Evolutionary conservation across 2,888 invertebrate genomes (phyloP), one percentile per base, ranked within the genome.

Genomic region (Chalcosyrphus nemorum): DNA sequence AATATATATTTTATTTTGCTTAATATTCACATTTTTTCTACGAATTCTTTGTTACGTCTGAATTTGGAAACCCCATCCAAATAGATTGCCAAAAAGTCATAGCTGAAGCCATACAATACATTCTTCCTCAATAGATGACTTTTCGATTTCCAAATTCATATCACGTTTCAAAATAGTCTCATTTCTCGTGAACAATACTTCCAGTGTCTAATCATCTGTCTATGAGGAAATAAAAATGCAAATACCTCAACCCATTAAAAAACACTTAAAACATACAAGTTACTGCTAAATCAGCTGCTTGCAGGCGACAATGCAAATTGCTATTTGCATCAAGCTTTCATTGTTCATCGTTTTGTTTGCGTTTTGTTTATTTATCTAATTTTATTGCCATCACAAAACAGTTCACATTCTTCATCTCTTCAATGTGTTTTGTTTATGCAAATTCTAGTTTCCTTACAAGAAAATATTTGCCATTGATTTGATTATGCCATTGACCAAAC

Each of bases 161-260:
- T 47, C 74, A 75, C 65, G 74, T 50, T 56, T 41, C 1, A 4
- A 65, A 65, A 35, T n/a, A 24, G 7, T n/a, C 17, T 24, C 32
- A 21, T 3, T 27, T 15, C 17, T 32, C 13, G 35, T 54, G 19
- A 19, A 32, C 27, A 29, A n/a, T 29, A 17, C 21, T 21, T 41
- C 47, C 3, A 35, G 24, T 38, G 27, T 43, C 27, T n/a, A n/a
- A 19, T 56, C 43, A 47, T 17, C 65, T n/a, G n/a, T n/a, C n/a
- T 45, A 65, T 65, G 35, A 66, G 50, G 66, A 57, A 66, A 75
- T 35, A 57, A 13, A 50, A 57, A 59, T 59, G 41, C 57, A 35
- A 59, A 57, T 21, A 21, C 17, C 11, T 19, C 17, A 13, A n/a
- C 47, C 41, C 52, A 72, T 32, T 43, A 52, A 72, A 61, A 61